Base-by-base conservation (phyloP, 2,113 vertebrate genomes). In the Natator depressus region DNA sequence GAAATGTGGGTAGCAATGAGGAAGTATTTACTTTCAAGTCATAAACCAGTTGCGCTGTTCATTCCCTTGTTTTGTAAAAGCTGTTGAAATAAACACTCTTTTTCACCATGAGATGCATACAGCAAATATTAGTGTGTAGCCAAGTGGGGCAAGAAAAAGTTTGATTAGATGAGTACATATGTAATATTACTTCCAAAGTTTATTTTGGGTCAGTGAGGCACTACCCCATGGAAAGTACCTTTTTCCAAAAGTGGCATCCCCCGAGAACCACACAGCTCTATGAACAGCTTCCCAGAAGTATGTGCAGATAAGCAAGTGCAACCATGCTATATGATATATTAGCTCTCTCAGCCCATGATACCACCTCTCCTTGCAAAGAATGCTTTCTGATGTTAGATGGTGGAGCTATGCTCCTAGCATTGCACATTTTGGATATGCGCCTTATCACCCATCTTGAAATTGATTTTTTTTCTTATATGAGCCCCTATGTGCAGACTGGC, bases 1-100 rank as follows among this genome's bases (percentile, higher is more conserved):
- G 92, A 96, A 95, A 96, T 88, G 95, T 96, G 97, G 95, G 97
- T 96, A 96, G 97, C 96, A 97, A 92, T 95, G 92, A 97, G 96
- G 96, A 97, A 97, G 93, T 91, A 96, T 96, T 96, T 97, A 94
- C 94, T 95, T 95, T 93, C 95, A 96, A 91, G 83, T 96, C 94
- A 92, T 97, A 97, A 96, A 97, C 95, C 92, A 96, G 93, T 96
- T 95, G 94, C 90, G 88, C 95, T 94, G 96, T 97, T 96, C 81
- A 89, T 93, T 95, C 89, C 86, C 96, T 83, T 89, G 93, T 94
- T 94, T 95, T 93, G 72, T 96, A 96, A 96, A 97, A 95, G 89
- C 94, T 87, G 85, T 86, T 91, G 91, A 81, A 96, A 97, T 96
- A 97, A 97, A 97, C 96, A 97, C 96, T 69, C 53, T 5, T 95